A percentile compares a stretch with the other conserved stretches of the same genome.
Evolutionary conservation across 2,113 vertebrate genomes (phyloP).

Genomic region (Ceuthmochares aereus): DNA sequence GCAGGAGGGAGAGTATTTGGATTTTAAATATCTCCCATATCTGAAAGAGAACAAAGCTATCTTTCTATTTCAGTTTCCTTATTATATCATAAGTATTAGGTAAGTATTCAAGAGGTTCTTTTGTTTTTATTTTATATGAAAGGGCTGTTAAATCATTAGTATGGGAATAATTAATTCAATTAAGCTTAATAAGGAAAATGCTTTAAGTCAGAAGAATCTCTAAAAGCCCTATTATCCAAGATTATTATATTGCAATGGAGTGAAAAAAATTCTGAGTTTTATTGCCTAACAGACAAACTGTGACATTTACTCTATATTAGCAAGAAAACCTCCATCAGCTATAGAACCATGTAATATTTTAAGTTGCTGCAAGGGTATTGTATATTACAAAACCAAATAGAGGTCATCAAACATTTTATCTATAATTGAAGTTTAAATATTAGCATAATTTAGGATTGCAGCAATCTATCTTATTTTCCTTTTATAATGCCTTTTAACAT

Average conservation of each 20-base stretch:
- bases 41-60: neutral
- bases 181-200: slow-evolving; percentile 10
- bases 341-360: neutral
- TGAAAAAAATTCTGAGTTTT: slow-evolving; percentile 5
- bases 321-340: neutral
- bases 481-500: neutral
- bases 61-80: neutral
- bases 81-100: neutral
- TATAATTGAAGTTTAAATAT: slow-evolving; percentile 9
- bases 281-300: neutral
- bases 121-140: slow-evolving; percentile 21
- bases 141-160: slow-evolving; percentile 36
- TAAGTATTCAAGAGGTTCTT: slow-evolving; percentile 1
- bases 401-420: neutral
- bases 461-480: neutral
- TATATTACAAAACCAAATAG: slow-evolving; percentile 28
- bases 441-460: neutral
- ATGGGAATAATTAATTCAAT: slow-evolving; percentile 27
- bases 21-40: neutral
- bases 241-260: slow-evolving; percentile 29
- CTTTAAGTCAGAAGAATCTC: slow-evolving; percentile 34
- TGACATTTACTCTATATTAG: slow-evolving; percentile 37
- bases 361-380: neutral
- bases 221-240: slow-evolving; percentile 38
- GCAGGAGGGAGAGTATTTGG: neutral